Conservation (phyloP, 2,797 vertebrate species). For the Muscicapa striata region DNA sequence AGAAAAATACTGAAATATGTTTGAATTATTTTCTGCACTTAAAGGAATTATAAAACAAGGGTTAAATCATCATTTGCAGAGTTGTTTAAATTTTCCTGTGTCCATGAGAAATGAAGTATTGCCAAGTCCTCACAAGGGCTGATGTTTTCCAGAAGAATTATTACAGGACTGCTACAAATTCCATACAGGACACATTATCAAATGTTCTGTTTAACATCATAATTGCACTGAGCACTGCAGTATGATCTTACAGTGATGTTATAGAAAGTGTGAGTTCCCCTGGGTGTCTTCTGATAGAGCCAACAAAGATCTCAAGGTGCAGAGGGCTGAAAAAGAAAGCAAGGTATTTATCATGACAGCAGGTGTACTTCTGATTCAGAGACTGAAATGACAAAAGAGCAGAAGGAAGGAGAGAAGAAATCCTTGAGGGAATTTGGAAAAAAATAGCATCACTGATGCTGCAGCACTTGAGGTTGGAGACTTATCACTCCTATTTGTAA, state of each 20-base stretch:
- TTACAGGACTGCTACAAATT: conserved; percentile 21
- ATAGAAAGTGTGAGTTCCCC: neutral
- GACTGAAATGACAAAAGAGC: neutral
- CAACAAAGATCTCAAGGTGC: neutral
- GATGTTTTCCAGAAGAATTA: conserved; percentile 31
- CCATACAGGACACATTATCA: neutral
- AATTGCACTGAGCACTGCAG: neutral
- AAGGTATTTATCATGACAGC: neutral
- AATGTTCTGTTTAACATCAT: conserved; percentile 33
- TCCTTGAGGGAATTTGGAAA: neutral
- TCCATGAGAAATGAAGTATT: neutral
- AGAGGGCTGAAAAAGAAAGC: neutral
- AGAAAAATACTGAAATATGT: neutral
- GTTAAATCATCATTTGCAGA: neutral
- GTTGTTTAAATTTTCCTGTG: conserved; percentile 2
- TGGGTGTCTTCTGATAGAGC: neutral
- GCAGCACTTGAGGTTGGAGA: neutral
- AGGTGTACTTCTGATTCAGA: neutral
- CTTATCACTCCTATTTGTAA: neutral
- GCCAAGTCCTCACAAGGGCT: neutral
- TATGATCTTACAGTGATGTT: neutral
- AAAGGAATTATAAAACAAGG: neutral
- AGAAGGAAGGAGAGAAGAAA: neutral
- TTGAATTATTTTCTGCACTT: neutral
- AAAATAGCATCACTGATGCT: neutral